Evolutionary conservation across 2,888 invertebrate genomes (phyloP), one percentile per base, ranked within the genome.

Genomic region (Melipona bicolor): DNA sequence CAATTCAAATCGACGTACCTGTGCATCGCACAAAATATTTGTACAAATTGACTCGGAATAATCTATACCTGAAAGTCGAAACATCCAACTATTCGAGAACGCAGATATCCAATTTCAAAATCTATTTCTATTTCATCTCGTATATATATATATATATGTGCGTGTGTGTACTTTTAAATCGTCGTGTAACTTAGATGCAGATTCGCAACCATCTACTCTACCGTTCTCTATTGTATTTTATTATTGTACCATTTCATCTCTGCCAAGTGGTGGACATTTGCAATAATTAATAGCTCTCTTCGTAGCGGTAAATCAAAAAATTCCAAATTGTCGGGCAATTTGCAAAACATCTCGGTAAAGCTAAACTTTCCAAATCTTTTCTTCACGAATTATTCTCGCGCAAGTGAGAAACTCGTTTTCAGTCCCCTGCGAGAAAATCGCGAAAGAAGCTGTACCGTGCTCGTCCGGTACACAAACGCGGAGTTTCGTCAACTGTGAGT

Each of bases 401-500:
- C 11, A 32, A n/a, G 5, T 17, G 21, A 6, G 3, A 49, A 24
- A 64, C 13, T n/a, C 11, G 15, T 15, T 74, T 27, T 21, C 32
- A 5, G 24, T 2, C 19, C 36, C 9, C 9, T n/a, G 1, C 9
- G 52, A 24, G 32, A 19, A 17, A 15, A 11, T 19, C 36, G 56
- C 32, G n/a, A 32, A 76, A 54, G 52, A 43, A 67, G 17, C 17
- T 54, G 13, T 32, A 36, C 17, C 4, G 0, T 21, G 52, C 43
- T 21, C 32, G 15, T 59, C 67, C 24, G 24, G 43, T 19, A 50
- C 65, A 54, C 56, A 67, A 75, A 61, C 43, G 50, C 19, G 17
- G 67, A 67, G 54, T 81, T 77, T 62, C 62, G 19, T 68, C 54
- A 49, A 62, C 50, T 50, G 32, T 15, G 75, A 76, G 71, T 56